These are phyloP conservation scores for Mycteria americana DNA, from an alignment of 2,797 vertebrate genomes.

Conservation along the genomic window DNA sequence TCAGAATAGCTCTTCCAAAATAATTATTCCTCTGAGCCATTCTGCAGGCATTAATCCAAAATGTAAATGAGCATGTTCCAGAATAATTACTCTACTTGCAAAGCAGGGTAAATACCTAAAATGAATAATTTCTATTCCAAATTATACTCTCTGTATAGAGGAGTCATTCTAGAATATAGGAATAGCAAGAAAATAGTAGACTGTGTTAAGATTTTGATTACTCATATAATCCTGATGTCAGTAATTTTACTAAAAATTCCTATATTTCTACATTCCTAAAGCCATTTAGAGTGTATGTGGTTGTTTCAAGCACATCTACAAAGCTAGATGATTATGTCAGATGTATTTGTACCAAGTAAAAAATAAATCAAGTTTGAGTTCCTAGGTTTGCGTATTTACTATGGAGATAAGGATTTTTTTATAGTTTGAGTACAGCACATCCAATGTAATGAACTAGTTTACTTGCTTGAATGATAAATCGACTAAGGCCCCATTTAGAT, in stretches of 20 bases:
- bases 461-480: conserved; percentile 4
- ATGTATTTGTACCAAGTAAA: background rate
- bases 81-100: conserved; percentile 25
- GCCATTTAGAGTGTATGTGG: background rate
- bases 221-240: background rate
- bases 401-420: conserved; percentile 2
- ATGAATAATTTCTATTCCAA: conserved; percentile 2
- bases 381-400: conserved; percentile 4
- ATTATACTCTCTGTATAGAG: background rate
- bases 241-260: conserved; percentile 8
- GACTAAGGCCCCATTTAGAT: background rate
- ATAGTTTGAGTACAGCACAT: background rate
- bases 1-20: conserved; percentile 32
- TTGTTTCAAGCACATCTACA: background rate
- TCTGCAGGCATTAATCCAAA: conserved; percentile 40
- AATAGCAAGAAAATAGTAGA: background rate
- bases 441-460: background rate
- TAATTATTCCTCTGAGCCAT: conserved; percentile 27
- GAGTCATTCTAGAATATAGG: background rate
- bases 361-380: background rate
- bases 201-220: conserved; percentile 30
- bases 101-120: conserved; percentile 25
- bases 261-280: background rate
- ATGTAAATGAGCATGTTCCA: conserved; percentile 31
- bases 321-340: background rate